phyloP scores from a whole-genome alignment of 2,113 vertebrate genomes.

The Oryzias woworae region DNA sequence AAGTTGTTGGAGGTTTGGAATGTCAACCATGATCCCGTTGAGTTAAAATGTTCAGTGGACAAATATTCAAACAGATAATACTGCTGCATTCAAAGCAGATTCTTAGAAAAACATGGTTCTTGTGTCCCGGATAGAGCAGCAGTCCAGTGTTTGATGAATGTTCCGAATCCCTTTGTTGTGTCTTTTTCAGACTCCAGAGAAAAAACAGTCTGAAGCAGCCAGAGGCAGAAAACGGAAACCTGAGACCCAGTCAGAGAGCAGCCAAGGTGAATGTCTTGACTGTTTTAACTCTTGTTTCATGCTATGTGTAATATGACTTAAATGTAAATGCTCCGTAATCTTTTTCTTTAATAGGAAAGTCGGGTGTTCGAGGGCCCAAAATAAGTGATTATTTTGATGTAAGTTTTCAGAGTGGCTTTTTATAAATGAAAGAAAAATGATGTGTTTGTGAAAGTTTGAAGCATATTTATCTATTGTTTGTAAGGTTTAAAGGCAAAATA shows the following conservation, averaged over 20 bases:
- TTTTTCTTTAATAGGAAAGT: slow-evolving; percentile 84
- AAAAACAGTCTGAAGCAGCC: slow-evolving; percentile 92
- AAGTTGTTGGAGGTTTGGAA: no score
- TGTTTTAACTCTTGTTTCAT: not conserved
- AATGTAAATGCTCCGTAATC: slow-evolving; percentile 2
- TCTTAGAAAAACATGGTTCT: no score
- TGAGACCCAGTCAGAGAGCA: slow-evolving; percentile 96
- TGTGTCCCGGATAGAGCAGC: not conserved
- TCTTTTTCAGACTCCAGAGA: slow-evolving; percentile 91
- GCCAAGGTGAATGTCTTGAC: slow-evolving; percentile 84
- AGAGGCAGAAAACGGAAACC: slow-evolving; percentile 98
- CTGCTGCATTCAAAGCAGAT: no score
- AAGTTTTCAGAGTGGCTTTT: slow-evolving; percentile 61
- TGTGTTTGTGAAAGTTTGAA: not conserved
- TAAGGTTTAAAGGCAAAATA: slow-evolving; percentile 9
- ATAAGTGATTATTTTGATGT: slow-evolving; percentile 99
- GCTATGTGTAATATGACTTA: not conserved
- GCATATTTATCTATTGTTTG: slow-evolving; percentile 7
- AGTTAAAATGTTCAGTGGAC: no score
- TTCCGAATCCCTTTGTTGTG: not conserved
- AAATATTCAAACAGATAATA: no score
- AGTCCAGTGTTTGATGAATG: not conserved
- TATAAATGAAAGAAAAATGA: slow-evolving; percentile 3
- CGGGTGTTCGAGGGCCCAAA: slow-evolving; percentile 91
- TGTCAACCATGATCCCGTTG: no score